Conservation (phyloP, 2,113 vertebrate species). For the Enhydra lutris region DNA sequence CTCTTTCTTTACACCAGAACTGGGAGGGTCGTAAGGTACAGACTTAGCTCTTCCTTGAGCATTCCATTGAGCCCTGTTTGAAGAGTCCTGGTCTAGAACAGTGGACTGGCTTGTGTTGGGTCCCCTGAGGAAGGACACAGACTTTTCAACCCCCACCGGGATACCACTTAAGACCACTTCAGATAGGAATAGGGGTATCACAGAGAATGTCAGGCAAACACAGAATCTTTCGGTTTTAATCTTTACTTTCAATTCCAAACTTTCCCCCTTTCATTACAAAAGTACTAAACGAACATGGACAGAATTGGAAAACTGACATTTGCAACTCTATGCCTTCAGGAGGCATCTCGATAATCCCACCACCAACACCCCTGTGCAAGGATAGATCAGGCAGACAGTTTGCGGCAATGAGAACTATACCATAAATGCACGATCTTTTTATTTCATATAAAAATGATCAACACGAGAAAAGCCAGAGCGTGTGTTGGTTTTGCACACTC, state of each 20-base stretch:
- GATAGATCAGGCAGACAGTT: background rate
- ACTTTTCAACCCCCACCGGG: fast-evolving
- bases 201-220: conserved; percentile 8
- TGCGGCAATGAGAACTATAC: background rate
- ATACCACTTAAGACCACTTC: background rate
- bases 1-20: background rate
- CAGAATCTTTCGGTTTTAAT: conserved; percentile 36
- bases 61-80: background rate
- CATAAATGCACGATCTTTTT: conserved; percentile 76
- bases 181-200: background rate
- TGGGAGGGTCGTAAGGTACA: background rate
- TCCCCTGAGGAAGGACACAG: background rate
- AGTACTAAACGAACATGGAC: background rate
- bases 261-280: conserved; percentile 40
- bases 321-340: background rate
- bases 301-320: background rate
- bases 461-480: conserved; percentile 62
- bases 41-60: background rate
- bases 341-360: background rate
- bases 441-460: conserved; percentile 77
- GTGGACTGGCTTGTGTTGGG: background rate
- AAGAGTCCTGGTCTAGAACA: background rate
- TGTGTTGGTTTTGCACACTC: conserved; percentile 56
- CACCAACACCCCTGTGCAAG: background rate
- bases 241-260: conserved; percentile 61